These are phyloP conservation scores for Mastigias papua DNA, from an alignment of 30 jellyfish, hydroid and myxozoan genomes.

Conservation along the genomic window DNA sequence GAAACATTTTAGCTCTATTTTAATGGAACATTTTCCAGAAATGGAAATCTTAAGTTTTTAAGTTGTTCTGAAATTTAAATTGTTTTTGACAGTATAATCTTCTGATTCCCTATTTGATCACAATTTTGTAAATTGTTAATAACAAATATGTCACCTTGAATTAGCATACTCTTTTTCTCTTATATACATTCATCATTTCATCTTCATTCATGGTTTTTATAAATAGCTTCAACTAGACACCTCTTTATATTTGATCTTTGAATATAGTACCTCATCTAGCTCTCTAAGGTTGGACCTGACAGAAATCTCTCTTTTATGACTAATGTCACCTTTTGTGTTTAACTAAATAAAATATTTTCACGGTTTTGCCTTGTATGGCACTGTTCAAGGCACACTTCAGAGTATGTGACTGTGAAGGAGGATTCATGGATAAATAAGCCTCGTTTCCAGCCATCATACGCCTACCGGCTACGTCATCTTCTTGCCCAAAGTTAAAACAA, in stretches of 20 bases:
- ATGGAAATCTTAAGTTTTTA: background rate
- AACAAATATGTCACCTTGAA: conserved; percentile 3
- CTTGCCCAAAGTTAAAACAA: no score
- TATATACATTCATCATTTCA: background rate
- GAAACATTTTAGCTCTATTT: no score
- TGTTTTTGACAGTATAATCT: background rate
- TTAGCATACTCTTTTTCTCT: background rate
- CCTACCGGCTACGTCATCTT: no score
- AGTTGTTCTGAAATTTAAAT: background rate
- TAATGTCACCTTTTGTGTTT: no score
- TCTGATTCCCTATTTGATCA: background rate
- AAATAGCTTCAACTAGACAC: background rate
- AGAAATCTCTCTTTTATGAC: background rate
- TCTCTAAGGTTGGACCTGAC: background rate
- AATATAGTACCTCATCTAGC: background rate
- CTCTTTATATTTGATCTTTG: background rate
- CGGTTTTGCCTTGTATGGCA: no score
- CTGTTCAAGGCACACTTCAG: no score
- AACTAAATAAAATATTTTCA: no score
- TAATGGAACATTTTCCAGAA: no score
- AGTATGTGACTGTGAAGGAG: no score
- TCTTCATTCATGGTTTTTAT: background rate
- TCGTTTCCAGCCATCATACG: no score
- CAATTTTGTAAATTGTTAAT: background rate
- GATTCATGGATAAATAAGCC: no score